Evolutionary conservation across 2,113 vertebrate genomes (phyloP).

Genomic region (Prolemur simus): DNA sequence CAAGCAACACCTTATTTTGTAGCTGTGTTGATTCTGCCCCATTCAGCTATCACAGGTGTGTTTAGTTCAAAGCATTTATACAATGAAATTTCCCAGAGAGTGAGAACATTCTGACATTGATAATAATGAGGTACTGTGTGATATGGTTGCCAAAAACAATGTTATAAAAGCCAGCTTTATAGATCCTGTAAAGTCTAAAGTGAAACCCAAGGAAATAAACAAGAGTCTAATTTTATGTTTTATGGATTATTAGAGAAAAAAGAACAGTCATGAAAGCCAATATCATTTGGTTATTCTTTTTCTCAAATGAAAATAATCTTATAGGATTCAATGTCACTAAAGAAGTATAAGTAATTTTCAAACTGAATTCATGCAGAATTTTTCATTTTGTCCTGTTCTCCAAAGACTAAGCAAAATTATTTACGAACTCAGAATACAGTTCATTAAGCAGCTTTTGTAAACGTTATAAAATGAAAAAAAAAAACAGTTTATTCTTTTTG

Average conservation of each 20-base stretch:
- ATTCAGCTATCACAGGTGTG: background rate
- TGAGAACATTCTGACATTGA: background rate
- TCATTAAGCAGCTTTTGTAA: background rate
- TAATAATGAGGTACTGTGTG: background rate
- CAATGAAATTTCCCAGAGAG: background rate
- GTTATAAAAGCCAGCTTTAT: background rate
- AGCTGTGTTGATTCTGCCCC: background rate
- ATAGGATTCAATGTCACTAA: background rate
- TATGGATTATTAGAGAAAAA: background rate
- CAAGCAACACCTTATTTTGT: background rate
- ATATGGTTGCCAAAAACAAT: background rate
- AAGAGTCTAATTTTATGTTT: background rate
- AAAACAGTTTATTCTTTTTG: too few relatives aligned
- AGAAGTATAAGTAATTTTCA: background rate
- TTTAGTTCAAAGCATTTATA: background rate
- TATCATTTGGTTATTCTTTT: background rate
- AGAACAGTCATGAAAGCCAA: background rate
- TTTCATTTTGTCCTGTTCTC: background rate
- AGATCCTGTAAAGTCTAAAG: background rate
- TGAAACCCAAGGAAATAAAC: background rate
- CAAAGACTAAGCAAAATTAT: background rate
- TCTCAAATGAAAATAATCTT: constrained; percentile 4
- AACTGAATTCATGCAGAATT: background rate
- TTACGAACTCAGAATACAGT: background rate
- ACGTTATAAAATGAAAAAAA: background rate